Conservation (phyloP, 2,888 invertebrate species). For the Leptinotarsa haldemani region DNA sequence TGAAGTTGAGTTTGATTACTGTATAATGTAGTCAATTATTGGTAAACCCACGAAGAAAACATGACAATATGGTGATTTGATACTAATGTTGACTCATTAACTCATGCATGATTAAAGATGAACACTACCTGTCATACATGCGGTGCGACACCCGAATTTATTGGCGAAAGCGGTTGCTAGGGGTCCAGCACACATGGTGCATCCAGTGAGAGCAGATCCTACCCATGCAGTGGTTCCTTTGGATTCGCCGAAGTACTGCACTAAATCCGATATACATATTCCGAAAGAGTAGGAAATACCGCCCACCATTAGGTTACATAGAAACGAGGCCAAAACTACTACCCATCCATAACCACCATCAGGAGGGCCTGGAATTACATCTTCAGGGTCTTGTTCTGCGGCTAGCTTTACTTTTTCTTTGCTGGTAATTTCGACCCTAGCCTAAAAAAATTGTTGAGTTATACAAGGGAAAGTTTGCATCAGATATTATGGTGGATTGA, state of each 20-base stretch:
- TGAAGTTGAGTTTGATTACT: no score
- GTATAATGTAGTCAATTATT: no score
- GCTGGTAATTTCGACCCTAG: slow-evolving; percentile 87
- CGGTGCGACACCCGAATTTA: slow-evolving; percentile 90
- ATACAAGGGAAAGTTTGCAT: no score
- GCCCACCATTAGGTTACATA: slow-evolving; percentile 98
- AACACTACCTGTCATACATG: slow-evolving; percentile 84
- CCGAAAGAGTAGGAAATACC: slow-evolving; percentile 98
- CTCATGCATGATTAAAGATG: no score
- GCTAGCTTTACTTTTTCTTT: slow-evolving; percentile 80
- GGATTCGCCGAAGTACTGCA: slow-evolving; percentile 57
- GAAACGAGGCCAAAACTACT: slow-evolving; percentile 94
- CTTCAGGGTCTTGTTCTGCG: slow-evolving; percentile 68
- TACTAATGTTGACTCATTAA: no score
- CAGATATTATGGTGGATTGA: no score
- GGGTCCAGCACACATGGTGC: slow-evolving; percentile 94
- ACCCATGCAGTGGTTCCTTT: slow-evolving; percentile 94
- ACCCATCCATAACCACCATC: slow-evolving; percentile 95
- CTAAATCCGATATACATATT: slow-evolving; percentile 86
- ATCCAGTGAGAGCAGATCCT: slow-evolving; percentile 93
- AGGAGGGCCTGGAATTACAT: slow-evolving; percentile 84
- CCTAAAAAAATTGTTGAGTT: slow-evolving; percentile 68
- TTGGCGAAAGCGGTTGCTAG: slow-evolving; percentile 95
- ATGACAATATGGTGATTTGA: no score
- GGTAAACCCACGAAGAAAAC: no score